Evolutionary conservation across 1,140 invertebrate species (phyloP), one percentile per base, ranked within the genome.

Genomic region (Formica exsecta): DNA sequence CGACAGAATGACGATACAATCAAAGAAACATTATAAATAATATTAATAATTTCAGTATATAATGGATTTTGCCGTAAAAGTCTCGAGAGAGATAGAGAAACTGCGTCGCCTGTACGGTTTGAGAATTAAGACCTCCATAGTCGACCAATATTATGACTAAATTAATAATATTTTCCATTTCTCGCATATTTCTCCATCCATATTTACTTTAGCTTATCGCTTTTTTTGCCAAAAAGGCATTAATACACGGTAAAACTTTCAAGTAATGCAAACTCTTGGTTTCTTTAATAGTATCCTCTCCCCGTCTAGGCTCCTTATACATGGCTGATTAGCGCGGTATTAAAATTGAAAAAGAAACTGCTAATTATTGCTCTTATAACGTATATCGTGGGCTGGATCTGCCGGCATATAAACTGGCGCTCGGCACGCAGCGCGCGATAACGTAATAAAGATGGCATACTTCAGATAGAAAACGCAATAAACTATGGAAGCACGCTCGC

Each of bases 371-470:
- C 64, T 81, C 71, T 90, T 88, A 88, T 89, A 87, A 87, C 62
- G 86, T 71, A 88, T 92, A 92, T 92, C 91, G 66, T 87, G n/a
- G 59, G 87, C 22, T 36, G 77, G 89, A 89, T 89, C 88, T 87
- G 85, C 61, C 76, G 81, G 83, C 87, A 87, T 51, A 51, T 92
- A 92, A 91, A 92, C 87, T 92, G 89, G 77, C 86, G 54, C 32
- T 36, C 36, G 81, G 73, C 92, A 92, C 91, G 92, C 92, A 91
- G 86, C 48, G 32, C 81, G 85, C 89, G 91, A 92, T 92, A 92
- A 90, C 86, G 91, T 92, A 92, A 92, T 92, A 92, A 91, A 92
- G 92, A 92, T 92, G 89, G 87, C 86, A 92, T 92, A 92, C 66
- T 89, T 90, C 81, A 92, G 92, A 92, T 92, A 92, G 89, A 89